phyloP scores from a whole-genome alignment of 1,140 invertebrate species.

The Pogonus chalceus region DNA sequence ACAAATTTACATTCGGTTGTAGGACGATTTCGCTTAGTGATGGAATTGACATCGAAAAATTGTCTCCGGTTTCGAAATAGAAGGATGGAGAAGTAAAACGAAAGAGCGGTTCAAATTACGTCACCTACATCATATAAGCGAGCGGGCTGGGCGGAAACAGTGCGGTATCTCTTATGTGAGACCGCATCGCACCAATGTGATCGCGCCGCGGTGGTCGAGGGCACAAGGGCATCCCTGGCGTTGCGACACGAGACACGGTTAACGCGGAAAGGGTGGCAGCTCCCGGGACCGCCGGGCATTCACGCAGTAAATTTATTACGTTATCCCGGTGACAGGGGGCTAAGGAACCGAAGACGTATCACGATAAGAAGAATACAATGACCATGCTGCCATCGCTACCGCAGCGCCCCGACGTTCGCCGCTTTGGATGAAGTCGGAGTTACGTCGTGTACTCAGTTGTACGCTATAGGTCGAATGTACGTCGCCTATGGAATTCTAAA shows the following conservation, averaged over 20 bases:
- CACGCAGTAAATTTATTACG: conserved; percentile 7
- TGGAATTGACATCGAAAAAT: conserved; percentile 1
- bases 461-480: too few species aligned
- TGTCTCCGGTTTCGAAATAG: neutral
- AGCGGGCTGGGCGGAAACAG: neutral
- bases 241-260: neutral
- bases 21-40: neutral
- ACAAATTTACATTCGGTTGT: neutral
- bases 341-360: conserved; percentile 5
- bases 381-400: neutral
- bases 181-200: neutral
- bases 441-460: too few species aligned
- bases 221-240: too few species aligned
- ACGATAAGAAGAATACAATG: conserved; percentile 7
- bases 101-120: conserved; percentile 4
- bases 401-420: too few species aligned
- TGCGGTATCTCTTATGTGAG: neutral
- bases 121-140: conserved; percentile 5
- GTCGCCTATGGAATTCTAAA: too few species aligned
- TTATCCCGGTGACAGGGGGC: conserved; percentile 4
- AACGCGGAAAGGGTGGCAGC: conserved; percentile 4
- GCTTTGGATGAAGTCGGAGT: too few species aligned
- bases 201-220: too few species aligned
- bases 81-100: neutral
- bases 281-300: neutral